Evolutionary conservation across 2,113 vertebrate genomes (phyloP), one percentile per base, ranked within the genome.

Genomic region (Pongo abelii): DNA sequence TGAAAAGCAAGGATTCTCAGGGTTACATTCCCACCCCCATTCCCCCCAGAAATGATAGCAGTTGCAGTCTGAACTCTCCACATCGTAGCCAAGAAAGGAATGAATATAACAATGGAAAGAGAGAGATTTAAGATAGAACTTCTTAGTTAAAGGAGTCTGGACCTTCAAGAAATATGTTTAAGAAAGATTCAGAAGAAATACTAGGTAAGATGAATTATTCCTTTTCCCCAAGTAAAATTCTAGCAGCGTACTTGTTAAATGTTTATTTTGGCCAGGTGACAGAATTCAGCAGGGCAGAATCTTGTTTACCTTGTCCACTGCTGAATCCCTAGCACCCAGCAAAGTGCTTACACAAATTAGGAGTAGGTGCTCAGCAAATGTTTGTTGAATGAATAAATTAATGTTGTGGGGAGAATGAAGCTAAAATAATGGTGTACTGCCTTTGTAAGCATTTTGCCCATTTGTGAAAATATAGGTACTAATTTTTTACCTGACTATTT

Each of bases 401-500:
- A 94, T 61, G 69, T 75, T 40, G 6, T 70, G 72, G 59, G 5
- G 17, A 92, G 35, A 95, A 83, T 30, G 40, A 43, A 91, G 74
- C 40, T 25, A 87, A 93, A 55, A 17, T 20, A 75, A 69, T 46
- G 12, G 3, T 22, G 14, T 23, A 80, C 9, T 87, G 13, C 11
- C 17, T 87, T 72, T 90, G 22, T 57, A 92, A 88, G 48, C 38
- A 57, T 91, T 84, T 50, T 30, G 13, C 32, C 23, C 25, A 8
- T 61, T 69, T 75, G 30, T 64, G 57, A 93, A 81, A 94, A 9
- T 86, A 14, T 14, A 67, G 48, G n/a, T 79, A 70, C 8, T 35
- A 50, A 79, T 89, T 97, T 96, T 96, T 97, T 97, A 95, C 95
- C 92, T 96, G 97, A 91, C 97, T 98, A 30, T 96, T 97, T 97